These are phyloP conservation scores for Calameuta pallipes DNA, from an alignment of 2,888 invertebrate genomes.

Conservation along the genomic window DNA sequence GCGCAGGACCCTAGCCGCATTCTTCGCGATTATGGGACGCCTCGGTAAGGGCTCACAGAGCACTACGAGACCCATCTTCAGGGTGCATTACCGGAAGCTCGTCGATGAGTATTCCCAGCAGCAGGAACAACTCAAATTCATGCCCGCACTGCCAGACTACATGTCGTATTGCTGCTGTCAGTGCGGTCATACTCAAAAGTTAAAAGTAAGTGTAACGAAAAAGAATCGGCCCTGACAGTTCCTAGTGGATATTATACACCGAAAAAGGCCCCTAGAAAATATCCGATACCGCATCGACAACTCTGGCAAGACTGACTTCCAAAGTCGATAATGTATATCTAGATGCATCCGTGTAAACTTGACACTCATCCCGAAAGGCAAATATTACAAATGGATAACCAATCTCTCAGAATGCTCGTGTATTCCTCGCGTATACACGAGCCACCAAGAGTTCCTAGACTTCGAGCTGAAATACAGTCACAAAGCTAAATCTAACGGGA, in stretches of 20 bases:
- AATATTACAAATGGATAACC: not conserved
- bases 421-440: not conserved
- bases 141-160: conserved; percentile 70
- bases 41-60: conserved; percentile 65
- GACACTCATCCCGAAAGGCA: not conserved
- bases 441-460: not conserved
- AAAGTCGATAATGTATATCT: not conserved
- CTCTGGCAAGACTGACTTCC: not conserved
- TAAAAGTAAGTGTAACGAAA: conserved; percentile 67
- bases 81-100: conserved; percentile 72
- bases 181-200: conserved; percentile 72
- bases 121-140: conserved; percentile 64
- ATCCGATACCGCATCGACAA: not conserved
- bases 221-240: not conserved
- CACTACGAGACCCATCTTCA: conserved; percentile 68
- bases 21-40: conserved; percentile 69
- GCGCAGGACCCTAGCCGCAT: conserved; percentile 60
- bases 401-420: not conserved
- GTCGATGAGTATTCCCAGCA: conserved; percentile 69
- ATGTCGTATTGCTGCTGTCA: conserved; percentile 73
- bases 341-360: not conserved
- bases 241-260: not conserved
- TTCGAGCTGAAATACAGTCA: not conserved
- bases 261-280: not conserved
- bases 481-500: not conserved